Evolutionary conservation across 2,888 invertebrate species (phyloP).

Genomic region (Epirrhoe alternata): DNA sequence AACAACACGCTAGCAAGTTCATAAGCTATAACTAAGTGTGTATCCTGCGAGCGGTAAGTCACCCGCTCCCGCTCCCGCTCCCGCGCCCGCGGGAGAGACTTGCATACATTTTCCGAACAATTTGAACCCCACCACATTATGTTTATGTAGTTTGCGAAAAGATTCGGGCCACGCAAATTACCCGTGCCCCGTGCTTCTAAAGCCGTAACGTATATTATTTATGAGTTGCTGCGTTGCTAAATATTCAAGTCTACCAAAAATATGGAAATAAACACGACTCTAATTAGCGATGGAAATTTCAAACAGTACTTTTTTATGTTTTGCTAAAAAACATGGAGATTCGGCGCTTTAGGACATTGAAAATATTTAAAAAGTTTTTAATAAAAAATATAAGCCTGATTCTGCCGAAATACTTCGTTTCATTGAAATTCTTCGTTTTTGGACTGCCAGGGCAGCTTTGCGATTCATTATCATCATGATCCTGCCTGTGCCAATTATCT

Average conservation of each 20-base stretch:
- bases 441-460: not conserved
- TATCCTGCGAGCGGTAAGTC: conserved; percentile 26
- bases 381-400: not conserved
- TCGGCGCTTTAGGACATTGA: not conserved
- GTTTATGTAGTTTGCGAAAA: conserved; percentile 31
- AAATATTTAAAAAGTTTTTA: not conserved
- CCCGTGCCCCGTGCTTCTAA: conserved; percentile 21
- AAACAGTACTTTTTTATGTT: conserved; percentile 9
- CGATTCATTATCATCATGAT: not conserved
- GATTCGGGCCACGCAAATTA: conserved; percentile 25
- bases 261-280: conserved; percentile 14
- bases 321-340: not conserved
- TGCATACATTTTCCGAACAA: conserved; percentile 40
- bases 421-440: not conserved
- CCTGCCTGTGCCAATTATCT: not conserved
- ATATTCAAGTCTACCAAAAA: conserved; percentile 18
- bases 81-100: conserved; percentile 30
- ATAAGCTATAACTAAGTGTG: conserved; percentile 27
- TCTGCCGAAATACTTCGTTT: not conserved
- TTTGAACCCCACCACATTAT: conserved; percentile 26
- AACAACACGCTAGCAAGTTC: not conserved
- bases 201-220: conserved; percentile 11
- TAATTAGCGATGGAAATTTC: conserved; percentile 21
- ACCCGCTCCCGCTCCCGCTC: not conserved
- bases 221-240: conserved; percentile 4